Evolutionary conservation across 2,113 vertebrate genomes (phyloP), one percentile per base, ranked within the genome.

Genomic region (Sturnira hondurensis): DNA sequence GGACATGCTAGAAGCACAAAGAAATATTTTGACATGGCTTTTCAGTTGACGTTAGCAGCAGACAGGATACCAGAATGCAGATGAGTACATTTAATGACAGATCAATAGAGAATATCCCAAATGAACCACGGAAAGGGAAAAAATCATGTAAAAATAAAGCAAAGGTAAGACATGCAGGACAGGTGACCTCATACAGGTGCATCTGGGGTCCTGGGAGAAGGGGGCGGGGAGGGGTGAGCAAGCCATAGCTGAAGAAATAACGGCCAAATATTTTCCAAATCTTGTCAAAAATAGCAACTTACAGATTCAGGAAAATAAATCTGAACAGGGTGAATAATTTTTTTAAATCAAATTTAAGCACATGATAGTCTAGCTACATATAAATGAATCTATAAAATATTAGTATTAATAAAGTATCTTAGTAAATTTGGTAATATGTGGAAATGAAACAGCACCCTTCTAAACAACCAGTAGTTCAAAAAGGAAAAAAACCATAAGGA

Each of bases 111-210:
- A 43, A 26, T 36, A 22, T 8, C 41, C 28, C 33, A 41, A 71
- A 36, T 31, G 70, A 78, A 16, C 65, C 68, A 43, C 33, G n/a
- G n/a, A 70, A 36, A 78, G 80, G 19, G 41, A 38, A 86, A 54
- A 56, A 70, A 7, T 58, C 22, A 38, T 1, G 26, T 6, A 2
- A 81, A 73, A 52, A n/a, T 19, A 80, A 70, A 50, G 17, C 54
- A 50, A 54, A 63, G 38, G 5, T n/a, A 4, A 74, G 71, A 22
- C 3, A 3, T 0, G 1, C 3, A 36, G 56, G 15, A 11, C 2
- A 0, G 0, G 16, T 1, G 1, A 0, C 4, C 2, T 5, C 28
- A 6, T 4, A 13, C 1, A 13, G 70, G 11, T 45, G 3, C 10
- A 4, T 3, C 3, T 7, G 6, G 38, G 7, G 10, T 36, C 41